Conservation (phyloP, 2,113 vertebrate genomes). For the Phyllostomus hastatus region DNA sequence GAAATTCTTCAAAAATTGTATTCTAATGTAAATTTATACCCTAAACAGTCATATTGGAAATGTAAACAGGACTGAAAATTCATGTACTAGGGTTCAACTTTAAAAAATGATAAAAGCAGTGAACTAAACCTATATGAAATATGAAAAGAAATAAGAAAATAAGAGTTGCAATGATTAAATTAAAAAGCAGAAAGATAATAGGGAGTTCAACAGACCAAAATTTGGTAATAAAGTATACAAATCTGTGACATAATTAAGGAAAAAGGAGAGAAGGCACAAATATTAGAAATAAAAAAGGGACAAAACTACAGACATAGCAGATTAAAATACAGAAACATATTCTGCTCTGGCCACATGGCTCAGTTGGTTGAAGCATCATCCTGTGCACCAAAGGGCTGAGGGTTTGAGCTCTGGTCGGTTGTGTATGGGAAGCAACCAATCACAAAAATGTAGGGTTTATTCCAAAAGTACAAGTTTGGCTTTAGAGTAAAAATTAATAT, state of each 20-base stretch:
- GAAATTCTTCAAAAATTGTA: background rate
- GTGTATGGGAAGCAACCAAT: no score
- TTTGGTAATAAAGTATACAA: background rate
- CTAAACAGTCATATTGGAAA: background rate
- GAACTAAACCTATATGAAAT: background rate
- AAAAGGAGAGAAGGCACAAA: background rate
- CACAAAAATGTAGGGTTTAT: background rate
- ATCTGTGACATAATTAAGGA: background rate
- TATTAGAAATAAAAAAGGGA: background rate
- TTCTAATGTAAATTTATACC: background rate
- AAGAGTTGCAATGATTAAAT: background rate
- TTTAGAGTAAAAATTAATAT: background rate
- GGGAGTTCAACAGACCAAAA: background rate
- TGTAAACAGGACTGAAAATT: background rate
- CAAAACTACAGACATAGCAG: background rate
- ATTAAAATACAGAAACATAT: background rate
- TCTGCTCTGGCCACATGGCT: background rate
- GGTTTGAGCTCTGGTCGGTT: no score
- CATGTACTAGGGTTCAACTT: background rate
- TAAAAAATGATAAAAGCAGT: background rate
- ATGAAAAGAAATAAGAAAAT: background rate
- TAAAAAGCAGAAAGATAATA: background rate
- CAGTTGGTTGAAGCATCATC: no score
- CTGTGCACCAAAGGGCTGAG: no score
- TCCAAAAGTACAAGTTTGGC: background rate